These are phyloP conservation scores for Drosophila falleni DNA, from an alignment of 2,888 invertebrate species.

Conservation along the genomic window DNA sequence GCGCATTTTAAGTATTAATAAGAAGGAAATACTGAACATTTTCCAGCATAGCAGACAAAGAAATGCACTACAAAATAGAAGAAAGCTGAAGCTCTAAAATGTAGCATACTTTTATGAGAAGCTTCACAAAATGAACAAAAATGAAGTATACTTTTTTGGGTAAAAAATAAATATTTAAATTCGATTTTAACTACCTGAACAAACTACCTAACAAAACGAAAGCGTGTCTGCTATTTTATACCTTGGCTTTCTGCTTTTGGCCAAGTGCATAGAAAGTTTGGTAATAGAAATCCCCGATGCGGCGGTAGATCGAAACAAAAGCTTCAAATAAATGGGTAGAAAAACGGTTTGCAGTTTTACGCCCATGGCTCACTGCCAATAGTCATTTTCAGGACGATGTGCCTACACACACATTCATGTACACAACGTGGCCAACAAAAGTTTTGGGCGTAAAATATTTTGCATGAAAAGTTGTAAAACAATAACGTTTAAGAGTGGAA, in stretches of 20 bases:
- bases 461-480: slow-evolving; percentile 66
- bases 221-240: slow-evolving; percentile 6
- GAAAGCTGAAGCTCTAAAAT: not conserved
- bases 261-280: slow-evolving; percentile 60
- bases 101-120: not conserved
- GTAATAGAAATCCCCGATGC: slow-evolving; percentile 53
- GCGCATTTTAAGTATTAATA: slow-evolving; percentile 70
- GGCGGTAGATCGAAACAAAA: slow-evolving; percentile 66
- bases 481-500: slow-evolving; percentile 59
- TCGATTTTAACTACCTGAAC: not conserved
- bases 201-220: not conserved
- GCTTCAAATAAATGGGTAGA: slow-evolving; percentile 57
- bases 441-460: slow-evolving; percentile 57
- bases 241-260: not conserved
- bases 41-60: not conserved
- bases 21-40: slow-evolving; percentile 14
- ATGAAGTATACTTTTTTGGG: not conserved
- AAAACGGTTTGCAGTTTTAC: slow-evolving; percentile 45
- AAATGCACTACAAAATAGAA: slow-evolving; percentile 23
- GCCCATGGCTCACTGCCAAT: slow-evolving; percentile 69
- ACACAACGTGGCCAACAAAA: slow-evolving; percentile 12
- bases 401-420: slow-evolving; percentile 5
- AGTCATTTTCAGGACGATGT: slow-evolving; percentile 38
- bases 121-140: not conserved
- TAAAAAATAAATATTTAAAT: not conserved